These are phyloP conservation scores for Riptortus pedestris DNA, from an alignment of 1,140 invertebrate species.

Conservation along the genomic window DNA sequence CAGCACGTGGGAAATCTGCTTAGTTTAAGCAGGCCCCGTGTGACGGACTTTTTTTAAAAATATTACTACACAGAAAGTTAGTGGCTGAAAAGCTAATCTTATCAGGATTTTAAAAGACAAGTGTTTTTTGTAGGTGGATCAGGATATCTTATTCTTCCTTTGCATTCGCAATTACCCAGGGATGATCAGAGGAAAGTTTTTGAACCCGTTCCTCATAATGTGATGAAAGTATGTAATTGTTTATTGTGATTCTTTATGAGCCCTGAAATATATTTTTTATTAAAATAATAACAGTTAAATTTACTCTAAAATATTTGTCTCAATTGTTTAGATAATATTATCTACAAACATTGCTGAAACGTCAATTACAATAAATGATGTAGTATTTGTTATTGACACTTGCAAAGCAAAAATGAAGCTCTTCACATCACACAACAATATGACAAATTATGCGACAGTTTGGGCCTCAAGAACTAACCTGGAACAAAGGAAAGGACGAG, in stretches of 20 bases:
- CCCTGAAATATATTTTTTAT: too few relatives aligned
- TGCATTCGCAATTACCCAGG: slow-evolving; percentile 82
- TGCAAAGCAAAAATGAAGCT: slow-evolving; percentile 93
- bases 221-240: slow-evolving; percentile 55
- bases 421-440: slow-evolving; percentile 90
- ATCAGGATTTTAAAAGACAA: too few relatives aligned
- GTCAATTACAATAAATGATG: slow-evolving; percentile 92
- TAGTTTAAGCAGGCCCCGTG: not conserved
- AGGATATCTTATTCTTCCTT: slow-evolving; percentile 62
- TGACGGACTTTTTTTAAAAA: not conserved
- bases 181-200: slow-evolving; percentile 85
- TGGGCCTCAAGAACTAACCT: slow-evolving; percentile 88
- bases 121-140: slow-evolving; percentile 39
- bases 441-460: slow-evolving; percentile 87
- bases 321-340: slow-evolving; percentile 68
- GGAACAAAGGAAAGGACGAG: slow-evolving; percentile 80
- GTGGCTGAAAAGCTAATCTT: too few relatives aligned
- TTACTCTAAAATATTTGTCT: too few relatives aligned
- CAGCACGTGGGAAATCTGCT: not conserved
- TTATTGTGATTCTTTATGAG: too few relatives aligned
- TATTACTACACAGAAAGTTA: too few relatives aligned
- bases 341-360: slow-evolving; percentile 90
- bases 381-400: slow-evolving; percentile 90
- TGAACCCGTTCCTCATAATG: slow-evolving; percentile 55
- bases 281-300: too few relatives aligned